These are phyloP conservation scores for Argyrosomus japonicus DNA, from an alignment of 2,113 vertebrate genomes.

Conservation along the genomic window DNA sequence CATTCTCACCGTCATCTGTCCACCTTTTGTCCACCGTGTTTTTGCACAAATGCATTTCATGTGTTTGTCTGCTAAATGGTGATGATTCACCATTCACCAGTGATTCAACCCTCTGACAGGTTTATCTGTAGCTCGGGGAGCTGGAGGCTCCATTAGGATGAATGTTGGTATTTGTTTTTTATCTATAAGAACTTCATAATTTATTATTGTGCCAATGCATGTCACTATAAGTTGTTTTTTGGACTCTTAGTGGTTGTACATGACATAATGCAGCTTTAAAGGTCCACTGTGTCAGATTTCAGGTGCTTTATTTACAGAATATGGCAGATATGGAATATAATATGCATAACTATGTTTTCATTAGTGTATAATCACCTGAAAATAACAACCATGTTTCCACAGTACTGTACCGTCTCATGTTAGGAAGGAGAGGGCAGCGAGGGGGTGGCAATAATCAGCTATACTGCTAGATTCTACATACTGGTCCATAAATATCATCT, in stretches of 20 bases:
- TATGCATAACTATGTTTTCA: too few species aligned
- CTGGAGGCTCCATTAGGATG: not conserved
- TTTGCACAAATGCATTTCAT: not conserved
- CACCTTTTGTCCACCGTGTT: not conserved
- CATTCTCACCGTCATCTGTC: not conserved
- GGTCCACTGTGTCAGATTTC: too few species aligned
- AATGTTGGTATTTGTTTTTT: not conserved
- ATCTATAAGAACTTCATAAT: not conserved
- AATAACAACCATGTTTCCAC: too few species aligned
- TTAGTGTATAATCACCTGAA: too few species aligned
- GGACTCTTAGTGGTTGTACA: not conserved
- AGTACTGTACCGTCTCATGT: too few species aligned
- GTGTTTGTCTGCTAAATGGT: not conserved
- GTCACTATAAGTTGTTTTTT: not conserved
- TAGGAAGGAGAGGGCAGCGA: too few species aligned
- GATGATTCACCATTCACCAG: too few species aligned
- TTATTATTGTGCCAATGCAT: not conserved
- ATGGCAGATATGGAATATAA: too few species aligned
- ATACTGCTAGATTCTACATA: too few species aligned
- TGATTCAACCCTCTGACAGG: not conserved
- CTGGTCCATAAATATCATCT: not conserved
- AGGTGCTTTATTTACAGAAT: too few species aligned
- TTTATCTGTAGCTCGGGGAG: not conserved
- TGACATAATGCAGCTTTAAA: slow-evolving; percentile 4
- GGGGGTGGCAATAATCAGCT: too few species aligned